Evolutionary conservation across 1,140 invertebrate species (phyloP).

Genomic region (Thaumetopoea pityocampa): DNA sequence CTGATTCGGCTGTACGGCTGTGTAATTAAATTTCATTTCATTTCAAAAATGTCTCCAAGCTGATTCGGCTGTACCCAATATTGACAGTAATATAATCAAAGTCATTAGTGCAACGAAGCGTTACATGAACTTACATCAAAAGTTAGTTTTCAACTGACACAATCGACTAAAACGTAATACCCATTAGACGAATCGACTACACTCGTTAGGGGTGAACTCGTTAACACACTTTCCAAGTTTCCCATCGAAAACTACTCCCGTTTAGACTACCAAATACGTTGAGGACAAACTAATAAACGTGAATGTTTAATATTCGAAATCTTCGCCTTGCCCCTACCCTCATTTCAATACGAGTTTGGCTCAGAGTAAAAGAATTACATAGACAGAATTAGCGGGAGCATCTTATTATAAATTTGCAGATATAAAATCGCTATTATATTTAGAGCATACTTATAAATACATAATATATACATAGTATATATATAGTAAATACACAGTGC

Average conservation of each 20-base stretch:
- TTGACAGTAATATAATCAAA: conserved; percentile 10
- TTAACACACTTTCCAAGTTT: conserved; percentile 71
- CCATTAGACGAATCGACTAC: conserved; percentile 64
- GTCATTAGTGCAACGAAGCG: conserved; percentile 14
- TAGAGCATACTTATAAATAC: too few relatives aligned
- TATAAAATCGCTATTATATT: too few relatives aligned
- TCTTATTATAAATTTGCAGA: too few relatives aligned
- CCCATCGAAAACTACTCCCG: conserved; percentile 62
- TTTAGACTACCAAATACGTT: conserved; percentile 67
- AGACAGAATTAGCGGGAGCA: too few relatives aligned
- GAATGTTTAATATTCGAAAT: conserved; percentile 74
- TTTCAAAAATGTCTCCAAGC: too few relatives aligned
- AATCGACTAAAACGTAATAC: conserved; percentile 55
- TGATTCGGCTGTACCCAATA: too few relatives aligned
- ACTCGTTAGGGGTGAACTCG: conserved; percentile 50
- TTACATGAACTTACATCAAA: conserved; percentile 18
- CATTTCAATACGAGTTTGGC: conserved; percentile 70
- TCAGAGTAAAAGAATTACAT: conserved; percentile 45
- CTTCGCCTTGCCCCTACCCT: conserved; percentile 49
- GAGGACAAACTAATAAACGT: conserved; percentile 74
- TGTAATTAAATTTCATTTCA: too few relatives aligned
- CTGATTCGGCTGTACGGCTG: too few relatives aligned
- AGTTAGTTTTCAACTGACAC: conserved; percentile 34
- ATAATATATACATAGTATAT: too few relatives aligned
- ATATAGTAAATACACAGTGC: too few relatives aligned